Percentiles rank a stretch among this genome's conserved stretches.
These are phyloP conservation scores for Microtus richardsoni DNA, from an alignment of 2,113 vertebrate genomes.

Conservation along the genomic window DNA sequence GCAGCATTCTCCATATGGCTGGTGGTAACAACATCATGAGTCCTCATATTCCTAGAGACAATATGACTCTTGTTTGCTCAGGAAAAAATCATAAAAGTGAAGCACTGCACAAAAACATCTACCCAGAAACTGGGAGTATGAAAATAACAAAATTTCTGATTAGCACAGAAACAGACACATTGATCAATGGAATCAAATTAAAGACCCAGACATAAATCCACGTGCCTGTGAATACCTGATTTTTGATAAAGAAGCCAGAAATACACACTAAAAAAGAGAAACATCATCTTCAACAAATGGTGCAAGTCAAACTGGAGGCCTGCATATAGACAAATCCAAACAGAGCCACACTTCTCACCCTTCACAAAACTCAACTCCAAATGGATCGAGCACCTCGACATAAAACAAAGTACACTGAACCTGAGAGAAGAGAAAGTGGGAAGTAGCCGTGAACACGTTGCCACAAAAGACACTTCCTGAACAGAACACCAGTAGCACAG, in stretches of 20 bases:
- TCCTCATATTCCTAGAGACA: not conserved
- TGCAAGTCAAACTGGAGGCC: not conserved
- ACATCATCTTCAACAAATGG: not conserved
- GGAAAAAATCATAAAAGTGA: not conserved
- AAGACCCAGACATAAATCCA: not conserved
- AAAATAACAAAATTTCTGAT: not conserved
- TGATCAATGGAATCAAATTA: not conserved
- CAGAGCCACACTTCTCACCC: not conserved
- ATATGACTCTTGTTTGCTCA: not conserved
- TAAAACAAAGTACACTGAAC: not conserved
- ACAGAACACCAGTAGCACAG: not conserved
- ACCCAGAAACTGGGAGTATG: not conserved
- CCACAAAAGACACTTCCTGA: not conserved
- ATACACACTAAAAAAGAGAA: not conserved
- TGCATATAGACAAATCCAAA: not conserved
- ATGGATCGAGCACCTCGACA: not conserved
- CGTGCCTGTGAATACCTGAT: not conserved
- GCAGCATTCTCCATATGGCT: not conserved
- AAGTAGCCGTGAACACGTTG: not conserved
- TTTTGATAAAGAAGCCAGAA: not conserved
- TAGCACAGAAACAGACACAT: not conserved
- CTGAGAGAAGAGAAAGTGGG: not conserved
- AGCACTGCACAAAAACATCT: not conserved
- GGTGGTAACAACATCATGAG: not conserved
- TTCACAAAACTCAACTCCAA: not conserved